Evolutionary conservation across 2,797 vertebrate genomes (phyloP), one percentile per base, ranked within the genome.

Genomic region (Fratercula arctica): DNA sequence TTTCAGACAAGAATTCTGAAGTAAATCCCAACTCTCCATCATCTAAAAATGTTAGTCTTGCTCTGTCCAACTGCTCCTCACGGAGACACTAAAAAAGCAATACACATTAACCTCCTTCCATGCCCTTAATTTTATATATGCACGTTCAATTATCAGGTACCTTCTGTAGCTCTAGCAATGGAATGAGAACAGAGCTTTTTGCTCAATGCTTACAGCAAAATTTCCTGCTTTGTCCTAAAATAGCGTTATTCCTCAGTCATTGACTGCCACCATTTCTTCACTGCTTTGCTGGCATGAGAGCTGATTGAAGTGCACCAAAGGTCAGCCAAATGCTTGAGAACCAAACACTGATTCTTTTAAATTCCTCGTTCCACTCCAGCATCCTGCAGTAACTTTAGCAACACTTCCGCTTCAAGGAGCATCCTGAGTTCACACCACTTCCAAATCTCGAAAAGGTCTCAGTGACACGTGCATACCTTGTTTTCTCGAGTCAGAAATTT

Each of bases 391-490:
- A 89, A 35, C 12, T 77, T 85, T 17, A 70, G 48, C 23, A 72
- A 24, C 20, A 51, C 8, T 60, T 75, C 5, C 13, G 60, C 39
- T 76, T 57, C 50, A 83, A 76, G 28, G 5, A 43, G 13, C 5
- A n/a, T 28, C 16, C 11, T 29, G 20, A 72, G n/a, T 50, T 93
- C 70, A 63, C 9, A 6, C 5, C 16, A 20, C 26, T 57, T 68
- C 23, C 39, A 53, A 16, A 57, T 50, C 37, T 18, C 53, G 68
- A 11, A 59, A 59, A 77, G 9, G 13, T 24, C 35, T 74, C 31
- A 48, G 37, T 20, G 31, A 64, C 15, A 64, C 0, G 0, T 4
- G 7, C 10, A 35, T 20, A 64, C 8, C 25, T 48, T 70, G 66
- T 45, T 39, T 60, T 57, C 18, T 23, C 16, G 5, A 61, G 53